Evolutionary conservation across 2,888 invertebrate genomes (phyloP), one percentile per base, ranked within the genome.

Genomic region (Scaptodrosophila latifasciaeformis): DNA sequence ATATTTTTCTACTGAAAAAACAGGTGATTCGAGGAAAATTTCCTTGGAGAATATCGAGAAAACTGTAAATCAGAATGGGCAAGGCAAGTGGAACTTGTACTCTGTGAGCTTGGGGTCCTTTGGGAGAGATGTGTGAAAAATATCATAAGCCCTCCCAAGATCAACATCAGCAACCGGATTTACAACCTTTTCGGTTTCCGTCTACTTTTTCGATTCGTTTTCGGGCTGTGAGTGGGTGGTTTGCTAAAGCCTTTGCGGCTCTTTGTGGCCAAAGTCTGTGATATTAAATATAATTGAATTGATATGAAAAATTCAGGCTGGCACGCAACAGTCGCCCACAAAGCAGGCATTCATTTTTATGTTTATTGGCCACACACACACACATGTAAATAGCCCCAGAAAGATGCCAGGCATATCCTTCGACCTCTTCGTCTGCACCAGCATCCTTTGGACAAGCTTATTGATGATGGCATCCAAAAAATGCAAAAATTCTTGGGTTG

Each of bases 201-300:
- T n/a, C n/a, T n/a, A n/a, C n/a, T n/a, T n/a, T n/a, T n/a, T n/a
- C n/a, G n/a, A n/a, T n/a, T n/a, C n/a, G n/a, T n/a, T n/a, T n/a
- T n/a, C 5, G 27, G 27, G 27, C 15, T 44, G 30, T 12, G 31
- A 49, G 19, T 39, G 13, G 18, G 48, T 18, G 30, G 49, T 39
- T 46, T 15, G 13, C 27, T 34, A 24, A 34, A 34, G 5, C 24
- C 13, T 37, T 48, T 49, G 5, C 34, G 42, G 31, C 18, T 12
- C 43, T 47, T 51, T 53, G 40, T 55, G 50, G 45, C 42, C 44
- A 62, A 43, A 52, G 51, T 52, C 62, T 49, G 62, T 49, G 52
- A 52, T 53, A 62, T 62, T 47, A 62, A 59, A 63, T 52, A 52
- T 54, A 63, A 63, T 59, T 54, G 54, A 59, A 63, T 62, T 42